These are phyloP conservation scores for Arctocebus calabarensis DNA, from an alignment of 2,797 vertebrate genomes.

Conservation along the genomic window DNA sequence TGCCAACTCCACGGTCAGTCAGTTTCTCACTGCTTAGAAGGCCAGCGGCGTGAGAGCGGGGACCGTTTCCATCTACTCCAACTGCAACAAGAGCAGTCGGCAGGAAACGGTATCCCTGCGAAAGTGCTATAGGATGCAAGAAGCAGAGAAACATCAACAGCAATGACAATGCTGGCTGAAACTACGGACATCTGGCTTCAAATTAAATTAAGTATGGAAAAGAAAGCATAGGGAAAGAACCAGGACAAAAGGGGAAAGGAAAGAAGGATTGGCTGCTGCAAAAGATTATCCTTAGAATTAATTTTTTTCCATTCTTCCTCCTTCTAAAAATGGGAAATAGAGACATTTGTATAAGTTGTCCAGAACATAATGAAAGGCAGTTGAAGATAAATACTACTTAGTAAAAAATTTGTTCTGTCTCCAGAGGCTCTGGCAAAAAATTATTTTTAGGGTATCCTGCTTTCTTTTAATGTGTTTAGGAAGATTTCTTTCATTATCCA, in stretches of 20 bases:
- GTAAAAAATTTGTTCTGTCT: neutral
- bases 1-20: neutral
- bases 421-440: constrained; percentile 13
- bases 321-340: constrained; percentile 39
- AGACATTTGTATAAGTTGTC: neutral
- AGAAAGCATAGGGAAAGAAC: neutral
- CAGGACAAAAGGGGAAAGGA: neutral
- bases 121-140: neutral
- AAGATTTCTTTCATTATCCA: constrained; percentile 32
- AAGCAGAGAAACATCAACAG: neutral
- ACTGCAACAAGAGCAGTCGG: neutral
- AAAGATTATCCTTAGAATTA: neutral
- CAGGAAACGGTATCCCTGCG: neutral
- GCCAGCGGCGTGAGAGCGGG: neutral
- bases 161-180: neutral
- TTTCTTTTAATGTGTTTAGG: constrained; percentile 6
- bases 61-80: neutral
- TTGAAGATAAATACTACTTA: neutral
- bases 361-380: neutral
- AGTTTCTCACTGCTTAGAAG: neutral
- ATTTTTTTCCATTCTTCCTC: constrained; percentile 24
- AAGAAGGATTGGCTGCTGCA: neutral
- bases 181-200: constrained; percentile 9
- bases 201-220: neutral
- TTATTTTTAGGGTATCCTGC: neutral